Base-by-base conservation (phyloP, 2,113 vertebrate genomes). In the Daphoenositta chrysoptera region DNA sequence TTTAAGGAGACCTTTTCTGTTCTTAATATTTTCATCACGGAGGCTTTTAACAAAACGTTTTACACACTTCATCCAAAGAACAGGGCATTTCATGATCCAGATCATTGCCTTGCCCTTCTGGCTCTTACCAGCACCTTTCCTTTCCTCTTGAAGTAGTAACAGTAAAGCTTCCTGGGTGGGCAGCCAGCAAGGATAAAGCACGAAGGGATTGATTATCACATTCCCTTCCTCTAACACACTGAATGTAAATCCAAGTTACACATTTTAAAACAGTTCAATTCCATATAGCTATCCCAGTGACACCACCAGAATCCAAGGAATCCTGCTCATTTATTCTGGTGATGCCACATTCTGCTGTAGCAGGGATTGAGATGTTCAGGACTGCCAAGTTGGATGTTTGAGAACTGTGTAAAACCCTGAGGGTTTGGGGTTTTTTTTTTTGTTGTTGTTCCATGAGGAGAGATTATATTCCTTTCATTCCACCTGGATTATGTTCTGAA, bases 1-100 rank as follows among this genome's bases (percentile, higher is more conserved):
- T 98, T 98, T 96, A 97, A 98, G 96, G 95, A 10, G 16, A 96
- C 33, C n/a, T 87, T 48, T 48, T 33, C 95, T 95, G 96, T 97
- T 98, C 94, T 96, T 97, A 87, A 35, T 96, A 81, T 96, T 98
- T 98, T 97, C 97, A 97, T 96, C 96, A 81, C 94, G 95, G 93
- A 97, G 90, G 97, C 96, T 98, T 98, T 98, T 97, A 96, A 97
- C 96, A 89, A 95, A 94, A 84, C 91, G 61, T 94, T 97, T 97
- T 97, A 97, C 96, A 95, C 92, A 83, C 80, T 96, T 97, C 97
- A 97, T 97, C 97, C 96, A 97, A 98, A 97, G 97, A 97, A 93
- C 95, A 85, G 95, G 95, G 96, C 96, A 93, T 97, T 97, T 97
- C 96, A 33, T 78, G 94, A 82, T 85, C 78, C 50, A 88, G 82